Base-by-base conservation (phyloP, 53 echinoderm and acorn worm species). In the Holothuria leucospilota region DNA sequence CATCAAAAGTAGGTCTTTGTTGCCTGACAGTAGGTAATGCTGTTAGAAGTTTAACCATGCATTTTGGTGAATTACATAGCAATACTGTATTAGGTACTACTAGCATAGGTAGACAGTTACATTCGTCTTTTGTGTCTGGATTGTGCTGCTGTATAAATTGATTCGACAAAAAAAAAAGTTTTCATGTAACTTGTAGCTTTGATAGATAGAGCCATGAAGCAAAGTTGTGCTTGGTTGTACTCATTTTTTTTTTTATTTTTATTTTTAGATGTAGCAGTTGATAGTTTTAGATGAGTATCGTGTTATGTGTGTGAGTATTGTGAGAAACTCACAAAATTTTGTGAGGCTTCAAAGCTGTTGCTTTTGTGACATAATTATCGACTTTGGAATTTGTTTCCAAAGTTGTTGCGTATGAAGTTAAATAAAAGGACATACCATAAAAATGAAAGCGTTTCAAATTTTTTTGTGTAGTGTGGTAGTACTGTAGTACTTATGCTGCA, bases 311-410 rank as follows among this genome's bases (percentile, higher is more conserved):
- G 75, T 75, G 75, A 75, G 52, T 24, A 75, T 75, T 75, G 75
- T 75, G 75, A 75, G 75, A 75, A 75, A 49, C 75, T 75, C 75
- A 75, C 75, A 75, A 75, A 20, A 39, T 39, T 46, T 25, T 75
- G 75, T 75, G 75, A 75, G 75, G 75, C 75, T 75, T 75, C 75
- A 51, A 75, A 49, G 75, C 52, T 75, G 75, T 75, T 75, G 75
- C 75, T 75, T 75, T 75, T 75, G 75, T 75, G 75, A 75, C 75
- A 75, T 75, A 49, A 75, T 75, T 75, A 75, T 75, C 75, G 52
- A 75, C 75, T 75, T 75, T 75, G 75, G 26, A 71, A 75, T 40
- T 72, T 72, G 72, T 49, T 75, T 51, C 75, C 75, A 75, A 75
- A 75, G 75, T 75, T 75, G 75, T 75, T 75, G 75, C 75, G 52